These are phyloP conservation scores for Pteromalus puparum DNA, from an alignment of 1,140 invertebrate species.

Conservation along the genomic window DNA sequence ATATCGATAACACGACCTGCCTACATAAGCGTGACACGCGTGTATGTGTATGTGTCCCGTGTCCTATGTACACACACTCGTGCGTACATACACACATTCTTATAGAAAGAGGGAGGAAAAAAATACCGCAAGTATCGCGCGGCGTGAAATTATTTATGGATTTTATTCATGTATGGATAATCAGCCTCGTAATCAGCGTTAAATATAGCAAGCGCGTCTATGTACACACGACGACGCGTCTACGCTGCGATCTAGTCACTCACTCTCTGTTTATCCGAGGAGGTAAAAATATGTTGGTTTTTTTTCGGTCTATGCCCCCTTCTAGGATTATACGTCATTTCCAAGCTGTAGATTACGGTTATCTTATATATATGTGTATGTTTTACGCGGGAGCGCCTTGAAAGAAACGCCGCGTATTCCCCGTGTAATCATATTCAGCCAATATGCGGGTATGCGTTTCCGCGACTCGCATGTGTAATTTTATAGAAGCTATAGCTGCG, in stretches of 20 bases:
- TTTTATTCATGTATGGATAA: background rate
- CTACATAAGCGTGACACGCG: background rate
- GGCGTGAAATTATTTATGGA: slow-evolving; percentile 7
- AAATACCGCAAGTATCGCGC: background rate
- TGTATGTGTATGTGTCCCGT: too few relatives aligned
- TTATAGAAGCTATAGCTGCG: background rate
- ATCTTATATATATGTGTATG: background rate
- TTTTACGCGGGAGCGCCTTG: background rate
- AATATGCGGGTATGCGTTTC: background rate
- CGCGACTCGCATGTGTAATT: background rate
- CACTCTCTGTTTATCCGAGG: too few relatives aligned
- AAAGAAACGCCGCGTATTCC: slow-evolving; percentile 23
- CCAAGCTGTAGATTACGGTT: too few relatives aligned
- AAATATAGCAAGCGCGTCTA: background rate
- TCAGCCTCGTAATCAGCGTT: background rate
- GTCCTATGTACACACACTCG: background rate
- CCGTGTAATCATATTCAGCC: slow-evolving; percentile 13
- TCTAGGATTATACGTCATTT: background rate
- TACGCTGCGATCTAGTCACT: too few relatives aligned
- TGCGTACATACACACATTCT: background rate
- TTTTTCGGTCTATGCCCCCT: background rate
- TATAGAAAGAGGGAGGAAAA: background rate
- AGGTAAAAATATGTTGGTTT: too few relatives aligned
- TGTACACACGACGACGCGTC: too few relatives aligned
- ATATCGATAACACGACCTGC: slow-evolving; percentile 32